phyloP scores from a whole-genome alignment of 2,113 vertebrate species.

The Dipodomys stephensi region DNA sequence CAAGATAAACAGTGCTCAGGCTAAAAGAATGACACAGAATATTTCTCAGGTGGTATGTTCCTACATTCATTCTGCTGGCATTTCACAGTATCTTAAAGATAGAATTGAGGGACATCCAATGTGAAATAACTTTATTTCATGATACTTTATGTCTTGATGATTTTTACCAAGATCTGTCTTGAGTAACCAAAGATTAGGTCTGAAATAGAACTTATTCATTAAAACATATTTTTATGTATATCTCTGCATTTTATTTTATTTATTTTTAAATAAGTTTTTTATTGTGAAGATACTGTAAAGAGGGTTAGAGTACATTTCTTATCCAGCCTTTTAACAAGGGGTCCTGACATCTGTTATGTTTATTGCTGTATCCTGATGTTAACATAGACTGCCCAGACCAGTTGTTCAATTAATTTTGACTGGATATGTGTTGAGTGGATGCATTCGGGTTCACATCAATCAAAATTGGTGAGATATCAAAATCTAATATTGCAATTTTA shows the following conservation, averaged over 20 bases:
- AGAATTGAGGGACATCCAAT: conserved; percentile 40
- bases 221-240: conserved; percentile 38
- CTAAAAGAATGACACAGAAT: conserved; percentile 57
- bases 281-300: too few relatives aligned
- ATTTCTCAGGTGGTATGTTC: conserved; percentile 69
- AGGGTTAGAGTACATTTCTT: too few relatives aligned
- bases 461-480: conserved; percentile 32
- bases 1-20: conserved; percentile 68
- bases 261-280: too few relatives aligned
- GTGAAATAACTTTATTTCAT: conserved; percentile 60
- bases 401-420: neutral
- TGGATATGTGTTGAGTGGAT: conserved; percentile 27
- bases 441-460: neutral
- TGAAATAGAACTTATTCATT: neutral
- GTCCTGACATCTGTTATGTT: neutral
- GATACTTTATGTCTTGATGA: conserved; percentile 52
- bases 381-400: neutral
- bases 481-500: conserved; percentile 3
- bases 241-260: neutral
- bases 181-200: conserved; percentile 29
- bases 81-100: conserved; percentile 54
- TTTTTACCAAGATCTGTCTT: conserved; percentile 55
- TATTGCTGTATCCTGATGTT: neutral
- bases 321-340: neutral
- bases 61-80: conserved; percentile 36